Base-by-base conservation (phyloP, 1,140 invertebrate species). In the Eupeodes corollae region DNA sequence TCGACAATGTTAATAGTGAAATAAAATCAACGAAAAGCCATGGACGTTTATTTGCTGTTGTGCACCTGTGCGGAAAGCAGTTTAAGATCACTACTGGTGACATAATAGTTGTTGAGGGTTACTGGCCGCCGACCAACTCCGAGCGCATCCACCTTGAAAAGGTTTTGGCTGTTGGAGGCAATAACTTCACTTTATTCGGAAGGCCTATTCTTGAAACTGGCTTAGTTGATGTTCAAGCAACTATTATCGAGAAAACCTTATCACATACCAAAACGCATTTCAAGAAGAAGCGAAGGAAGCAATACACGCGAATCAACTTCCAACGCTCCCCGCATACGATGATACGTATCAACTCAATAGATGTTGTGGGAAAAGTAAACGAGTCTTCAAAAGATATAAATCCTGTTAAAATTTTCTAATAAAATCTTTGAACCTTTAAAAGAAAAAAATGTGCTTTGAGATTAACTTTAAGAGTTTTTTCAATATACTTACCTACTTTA, bases 71-170 rank as follows among this genome's bases (percentile, higher is more conserved):
- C 52, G 88, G 89, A 3, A 87, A 84, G 67, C 91, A 95, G 61
- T 86, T 82, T 60, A 88, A 91, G 73, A 72, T 96, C 0, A 95
- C 90, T 3, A 73, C 82, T 35, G 89, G 85, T 40, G 92, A 96
- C 70, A 69, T 95, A 2, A 75, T 97, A 35, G 71, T 92, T 2
- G 70, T 95, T 6, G 79, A 89, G 63, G 84, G 84, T 2, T 79
- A 84, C 54, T 93, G 90, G 83, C 79, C 85, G 14, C 90, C 90
- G 10, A 79, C 78, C 41, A 75, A 82, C 52, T 89, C 89, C 1
- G 90, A 95, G 63, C 70, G 80, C 67, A 79, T 96, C 39, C 80
- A 76, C 52, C 67, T 95, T 33, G 88, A 95, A 56, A 96, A 96
- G 75, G 87, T 86, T 3, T 59, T 96, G 11, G 54, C 92, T 15